Conservation (phyloP, 2,888 invertebrate genomes). For the Esperia sulphurella region DNA sequence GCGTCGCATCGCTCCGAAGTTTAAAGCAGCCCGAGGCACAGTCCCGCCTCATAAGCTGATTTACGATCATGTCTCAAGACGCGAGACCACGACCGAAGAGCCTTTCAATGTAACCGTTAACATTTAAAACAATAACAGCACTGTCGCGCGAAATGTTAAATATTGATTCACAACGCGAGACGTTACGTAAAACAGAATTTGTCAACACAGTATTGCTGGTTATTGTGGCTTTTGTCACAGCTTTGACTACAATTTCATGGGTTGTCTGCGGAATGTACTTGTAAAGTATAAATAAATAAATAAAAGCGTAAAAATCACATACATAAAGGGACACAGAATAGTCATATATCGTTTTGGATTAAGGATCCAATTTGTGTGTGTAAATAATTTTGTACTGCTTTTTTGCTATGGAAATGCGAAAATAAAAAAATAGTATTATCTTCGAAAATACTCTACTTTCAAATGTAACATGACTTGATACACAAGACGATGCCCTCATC, state of each 20-base stretch:
- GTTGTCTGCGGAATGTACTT: not conserved
- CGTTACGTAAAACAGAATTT: slow-evolving; percentile 9
- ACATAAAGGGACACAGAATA: too few relatives aligned
- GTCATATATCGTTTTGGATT: too few relatives aligned
- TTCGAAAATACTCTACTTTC: too few relatives aligned
- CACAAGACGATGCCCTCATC: not conserved
- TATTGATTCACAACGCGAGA: slow-evolving; percentile 5
- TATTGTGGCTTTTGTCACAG: slow-evolving; percentile 12
- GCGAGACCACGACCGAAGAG: not conserved
- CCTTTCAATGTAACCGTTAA: slow-evolving; percentile 17
- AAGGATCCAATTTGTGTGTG: too few relatives aligned
- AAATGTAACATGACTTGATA: not conserved
- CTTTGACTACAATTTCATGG: slow-evolving; percentile 13
- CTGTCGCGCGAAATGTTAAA: slow-evolving; percentile 8
- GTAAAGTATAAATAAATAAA: not conserved
- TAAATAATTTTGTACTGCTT: too few relatives aligned
- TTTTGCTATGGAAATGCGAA: too few relatives aligned
- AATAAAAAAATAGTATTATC: too few relatives aligned
- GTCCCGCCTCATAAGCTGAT: slow-evolving; percentile 4
- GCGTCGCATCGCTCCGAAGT: slow-evolving; percentile 10
- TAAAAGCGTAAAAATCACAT: too few relatives aligned
- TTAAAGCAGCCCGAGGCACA: slow-evolving; percentile 11
- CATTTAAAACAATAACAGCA: slow-evolving; percentile 14
- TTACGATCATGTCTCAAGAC: slow-evolving; percentile 3
- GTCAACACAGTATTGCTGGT: slow-evolving; percentile 4